Conservation (phyloP, 2,113 vertebrate genomes). For the Bos javanicus region DNA sequence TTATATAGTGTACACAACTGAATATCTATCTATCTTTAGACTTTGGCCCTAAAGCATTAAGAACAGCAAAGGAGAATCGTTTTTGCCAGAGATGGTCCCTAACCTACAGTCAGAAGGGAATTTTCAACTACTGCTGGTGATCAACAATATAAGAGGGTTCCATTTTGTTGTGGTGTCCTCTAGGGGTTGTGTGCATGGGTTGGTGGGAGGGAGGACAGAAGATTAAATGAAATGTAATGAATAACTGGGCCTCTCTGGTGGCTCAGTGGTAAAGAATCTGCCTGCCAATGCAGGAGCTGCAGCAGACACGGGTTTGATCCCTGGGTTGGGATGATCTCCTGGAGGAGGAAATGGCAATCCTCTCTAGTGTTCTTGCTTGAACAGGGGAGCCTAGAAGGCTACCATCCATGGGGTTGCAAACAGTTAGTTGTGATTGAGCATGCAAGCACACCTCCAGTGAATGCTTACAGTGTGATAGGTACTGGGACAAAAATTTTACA, state of each 20-base stretch:
- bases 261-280: background rate
- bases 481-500: background rate
- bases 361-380: background rate
- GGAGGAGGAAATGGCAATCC: background rate
- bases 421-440: background rate
- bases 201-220: fast-evolving
- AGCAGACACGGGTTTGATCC: background rate
- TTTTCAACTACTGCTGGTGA: background rate
- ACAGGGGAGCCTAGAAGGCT: background rate
- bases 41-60: background rate
- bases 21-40: background rate
- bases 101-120: background rate
- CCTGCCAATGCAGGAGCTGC: background rate
- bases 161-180: background rate
- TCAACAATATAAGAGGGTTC: background rate
- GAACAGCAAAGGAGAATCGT: background rate
- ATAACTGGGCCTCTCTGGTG: background rate
- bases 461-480: background rate
- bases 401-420: fast-evolving
- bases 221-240: background rate
- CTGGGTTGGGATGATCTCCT: background rate
- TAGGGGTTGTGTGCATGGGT: background rate
- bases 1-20: background rate
- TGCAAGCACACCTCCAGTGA: background rate
- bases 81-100: background rate